Base-by-base conservation (phyloP, 2,797 vertebrate species). In the Odontamblyopus lacepedii region DNA sequence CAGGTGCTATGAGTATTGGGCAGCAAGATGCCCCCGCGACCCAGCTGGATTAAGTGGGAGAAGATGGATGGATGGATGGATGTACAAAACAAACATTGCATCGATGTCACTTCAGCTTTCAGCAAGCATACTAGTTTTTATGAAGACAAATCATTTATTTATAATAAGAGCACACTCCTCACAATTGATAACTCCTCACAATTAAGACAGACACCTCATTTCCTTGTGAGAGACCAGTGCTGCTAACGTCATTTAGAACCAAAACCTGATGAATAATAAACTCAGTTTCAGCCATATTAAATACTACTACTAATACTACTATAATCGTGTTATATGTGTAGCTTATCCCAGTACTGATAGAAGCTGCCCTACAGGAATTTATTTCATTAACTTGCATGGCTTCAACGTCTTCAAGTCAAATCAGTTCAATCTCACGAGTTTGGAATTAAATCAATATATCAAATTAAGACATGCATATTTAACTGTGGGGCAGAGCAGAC, bases 361-460 rank as follows among this genome's bases (percentile, higher is more conserved):
- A 32, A 66, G 77, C 63, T 81, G 53, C 73, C 76, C 74, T 69
- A 71, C 63, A 56, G 57, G 77, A 75, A 85, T 79, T 79, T 88
- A 83, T 83, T 76, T 67, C 75, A 89, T 85, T 85, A 88, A 87
- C 82, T 81, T 84, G 77, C 75, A 79, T 26, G 9, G 71, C 35
- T 82, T 51, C 68, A 88, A 71, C 72, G 71, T 65, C 72, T 78
- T 76, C 60, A 82, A 64, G 81, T 84, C 81, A 73, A 83, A 82
- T 71, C 51, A 70, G 70, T 71, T 57, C 38, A 51, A 74, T 74
- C 74, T 69, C 32, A 82, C 80, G 75, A 85, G 69, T 78, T 61
- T 80, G 57, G 63, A 79, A 80, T 82, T 74, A 74, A 68, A 79
- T 76, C 32, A 75, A 75, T 69, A 74, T n/a, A 69, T 78, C n/a